Conservation (phyloP, 2,113 vertebrate species). For the Antigone vipio region DNA sequence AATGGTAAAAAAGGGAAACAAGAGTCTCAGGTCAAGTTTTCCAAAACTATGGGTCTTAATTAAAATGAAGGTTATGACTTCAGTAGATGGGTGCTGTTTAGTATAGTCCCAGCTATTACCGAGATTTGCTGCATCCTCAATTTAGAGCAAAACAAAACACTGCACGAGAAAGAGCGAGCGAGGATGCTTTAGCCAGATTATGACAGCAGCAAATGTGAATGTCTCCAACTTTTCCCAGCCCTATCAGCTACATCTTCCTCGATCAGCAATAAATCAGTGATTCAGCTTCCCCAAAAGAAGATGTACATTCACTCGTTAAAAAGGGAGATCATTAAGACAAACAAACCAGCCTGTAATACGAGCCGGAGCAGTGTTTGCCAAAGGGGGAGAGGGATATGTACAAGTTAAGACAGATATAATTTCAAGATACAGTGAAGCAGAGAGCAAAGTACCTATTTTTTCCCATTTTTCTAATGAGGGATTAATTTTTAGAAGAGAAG, state of each 20-base stretch:
- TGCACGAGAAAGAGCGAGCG: fast-evolving
- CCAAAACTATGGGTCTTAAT: not conserved
- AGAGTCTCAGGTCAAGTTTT: not conserved
- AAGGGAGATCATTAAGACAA: not conserved
- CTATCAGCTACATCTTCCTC: not conserved
- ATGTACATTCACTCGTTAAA: not conserved
- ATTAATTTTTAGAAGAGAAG: not conserved
- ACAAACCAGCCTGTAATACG: not conserved
- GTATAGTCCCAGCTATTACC: not conserved
- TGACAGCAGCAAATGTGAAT: not conserved
- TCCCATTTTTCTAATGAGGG: not conserved
- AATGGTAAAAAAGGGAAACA: not conserved
- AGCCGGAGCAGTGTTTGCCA: not conserved
- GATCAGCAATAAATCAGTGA: not conserved
- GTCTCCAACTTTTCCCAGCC: not conserved
- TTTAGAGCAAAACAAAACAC: not conserved
- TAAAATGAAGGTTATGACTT: slow-evolving; percentile 7
- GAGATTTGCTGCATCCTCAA: not conserved
- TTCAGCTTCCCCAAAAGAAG: not conserved
- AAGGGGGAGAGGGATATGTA: not conserved
- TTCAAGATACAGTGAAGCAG: not conserved
- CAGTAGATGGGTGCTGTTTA: not conserved
- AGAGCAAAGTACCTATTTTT: not conserved
- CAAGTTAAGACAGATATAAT: not conserved
- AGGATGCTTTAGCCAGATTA: fast-evolving